A percentile compares a stretch with the other conserved stretches of the same genome.
These are phyloP conservation scores for Montipora capitata DNA, from an alignment of 92 coral and sea anemone species.

Conservation along the genomic window DNA sequence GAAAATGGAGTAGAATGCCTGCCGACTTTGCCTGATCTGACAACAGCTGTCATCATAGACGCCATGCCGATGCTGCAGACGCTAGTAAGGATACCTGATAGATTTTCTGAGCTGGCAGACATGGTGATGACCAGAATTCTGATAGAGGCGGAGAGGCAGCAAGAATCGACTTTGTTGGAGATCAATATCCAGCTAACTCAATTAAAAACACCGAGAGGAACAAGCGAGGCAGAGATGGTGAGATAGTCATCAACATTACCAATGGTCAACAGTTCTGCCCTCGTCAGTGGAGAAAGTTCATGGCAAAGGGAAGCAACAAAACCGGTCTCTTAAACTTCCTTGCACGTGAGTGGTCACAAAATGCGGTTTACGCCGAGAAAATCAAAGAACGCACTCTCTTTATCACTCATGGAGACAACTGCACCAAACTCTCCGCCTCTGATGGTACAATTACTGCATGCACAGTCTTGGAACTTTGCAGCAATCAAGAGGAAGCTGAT, in stretches of 20 bases:
- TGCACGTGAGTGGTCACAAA: no score
- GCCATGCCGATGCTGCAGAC: conserved; percentile 77
- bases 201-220: no score
- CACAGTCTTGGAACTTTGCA: conserved; percentile 50
- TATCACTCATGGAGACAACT: conserved; percentile 48
- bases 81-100: conserved; percentile 56
- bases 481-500: conserved; percentile 73
- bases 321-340: no score
- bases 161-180: conserved; percentile 71
- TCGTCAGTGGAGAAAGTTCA: no score
- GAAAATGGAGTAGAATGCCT: conserved; percentile 63
- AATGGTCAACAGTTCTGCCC: no score
- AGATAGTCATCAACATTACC: no score
- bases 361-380: no score
- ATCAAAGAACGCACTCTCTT: conserved; percentile 51
- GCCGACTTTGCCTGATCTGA: conserved; percentile 51
- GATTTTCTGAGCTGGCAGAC: conserved; percentile 69
- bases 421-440: conserved; percentile 46
- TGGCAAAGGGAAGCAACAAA: no score
- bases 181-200: no score
- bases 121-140: conserved; percentile 47
- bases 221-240: no score
- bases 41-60: conserved; percentile 79
- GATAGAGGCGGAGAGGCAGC: conserved; percentile 63
- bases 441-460: conserved; percentile 63